Evolutionary conservation across 2,113 vertebrate species (phyloP).

Genomic region (Rhinopomastus cyanomelas): DNA sequence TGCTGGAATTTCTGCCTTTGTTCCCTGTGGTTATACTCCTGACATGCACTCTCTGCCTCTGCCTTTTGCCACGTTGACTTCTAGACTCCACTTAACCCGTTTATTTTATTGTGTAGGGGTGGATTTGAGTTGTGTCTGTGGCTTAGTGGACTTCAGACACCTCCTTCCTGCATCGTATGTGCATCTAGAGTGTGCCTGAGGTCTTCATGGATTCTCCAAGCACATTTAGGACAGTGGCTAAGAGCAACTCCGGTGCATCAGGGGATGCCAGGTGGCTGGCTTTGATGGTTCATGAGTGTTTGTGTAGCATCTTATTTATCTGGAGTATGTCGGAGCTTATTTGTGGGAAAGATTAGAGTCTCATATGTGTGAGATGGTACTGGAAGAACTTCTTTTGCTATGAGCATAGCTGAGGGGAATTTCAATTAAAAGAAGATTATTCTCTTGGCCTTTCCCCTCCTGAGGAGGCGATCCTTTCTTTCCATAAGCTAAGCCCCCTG

Average conservation of each 20-base stretch:
- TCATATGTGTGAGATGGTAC: neutral
- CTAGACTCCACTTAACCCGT: neutral
- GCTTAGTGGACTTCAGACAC: neutral
- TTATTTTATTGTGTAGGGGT: neutral
- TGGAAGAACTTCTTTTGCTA: neutral
- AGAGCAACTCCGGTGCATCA: neutral
- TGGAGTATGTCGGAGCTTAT: neutral
- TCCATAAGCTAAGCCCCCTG: neutral
- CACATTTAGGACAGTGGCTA: accelerated
- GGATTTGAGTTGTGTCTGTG: neutral
- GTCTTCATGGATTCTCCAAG: neutral
- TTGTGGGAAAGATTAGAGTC: neutral
- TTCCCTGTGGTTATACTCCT: neutral
- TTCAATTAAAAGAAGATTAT: neutral
- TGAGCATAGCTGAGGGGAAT: neutral
- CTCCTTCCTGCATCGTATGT: neutral
- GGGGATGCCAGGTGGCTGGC: neutral
- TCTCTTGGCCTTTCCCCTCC: neutral
- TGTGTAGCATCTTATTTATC: neutral
- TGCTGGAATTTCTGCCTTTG: neutral
- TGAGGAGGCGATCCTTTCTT: neutral
- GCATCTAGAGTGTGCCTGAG: neutral
- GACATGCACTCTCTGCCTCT: neutral
- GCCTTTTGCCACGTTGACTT: neutral
- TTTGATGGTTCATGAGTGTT: neutral